Percentiles rank a stretch among this genome's conserved stretches.
phyloP scores from a whole-genome alignment of 2,888 invertebrate species.

The Trypoxylon attenuatum region DNA sequence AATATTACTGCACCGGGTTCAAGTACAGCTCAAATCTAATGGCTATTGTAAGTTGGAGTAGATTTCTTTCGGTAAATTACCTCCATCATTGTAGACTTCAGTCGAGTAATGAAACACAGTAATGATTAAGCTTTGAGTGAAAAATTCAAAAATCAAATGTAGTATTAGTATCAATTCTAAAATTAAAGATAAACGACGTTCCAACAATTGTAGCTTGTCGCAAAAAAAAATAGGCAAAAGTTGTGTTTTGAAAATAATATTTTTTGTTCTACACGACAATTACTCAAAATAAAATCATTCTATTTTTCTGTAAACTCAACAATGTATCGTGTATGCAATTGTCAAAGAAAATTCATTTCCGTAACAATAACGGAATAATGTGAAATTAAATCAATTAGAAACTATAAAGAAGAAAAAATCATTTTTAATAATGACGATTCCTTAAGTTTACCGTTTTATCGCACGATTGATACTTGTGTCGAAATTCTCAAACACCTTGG shows the following conservation, averaged over 20 bases:
- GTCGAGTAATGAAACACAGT: constrained; percentile 63
- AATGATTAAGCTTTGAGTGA: constrained; percentile 54
- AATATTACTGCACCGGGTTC: no score
- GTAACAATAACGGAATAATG: constrained; percentile 1
- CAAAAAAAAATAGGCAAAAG: no score
- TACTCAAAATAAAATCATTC: no score
- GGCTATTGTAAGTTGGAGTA: background rate
- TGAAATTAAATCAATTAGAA: background rate
- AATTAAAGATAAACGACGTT: no score
- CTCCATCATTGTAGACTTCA: constrained; percentile 67
- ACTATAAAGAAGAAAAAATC: background rate
- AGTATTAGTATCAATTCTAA: no score
- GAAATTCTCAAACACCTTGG: constrained; percentile 10
- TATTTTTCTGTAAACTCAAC: constrained; percentile 11
- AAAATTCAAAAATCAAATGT: background rate
- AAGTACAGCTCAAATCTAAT: no score
- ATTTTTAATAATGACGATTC: no score
- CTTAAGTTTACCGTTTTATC: no score
- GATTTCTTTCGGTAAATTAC: constrained; percentile 59
- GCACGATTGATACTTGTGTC: constrained; percentile 16
- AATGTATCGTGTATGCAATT: constrained; percentile 7
- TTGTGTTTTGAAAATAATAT: no score
- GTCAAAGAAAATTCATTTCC: background rate
- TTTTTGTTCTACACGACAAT: no score
- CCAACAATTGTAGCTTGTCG: no score